phyloP scores from a whole-genome alignment of 2,797 vertebrate species.

The Eulemur coronatus region DNA sequence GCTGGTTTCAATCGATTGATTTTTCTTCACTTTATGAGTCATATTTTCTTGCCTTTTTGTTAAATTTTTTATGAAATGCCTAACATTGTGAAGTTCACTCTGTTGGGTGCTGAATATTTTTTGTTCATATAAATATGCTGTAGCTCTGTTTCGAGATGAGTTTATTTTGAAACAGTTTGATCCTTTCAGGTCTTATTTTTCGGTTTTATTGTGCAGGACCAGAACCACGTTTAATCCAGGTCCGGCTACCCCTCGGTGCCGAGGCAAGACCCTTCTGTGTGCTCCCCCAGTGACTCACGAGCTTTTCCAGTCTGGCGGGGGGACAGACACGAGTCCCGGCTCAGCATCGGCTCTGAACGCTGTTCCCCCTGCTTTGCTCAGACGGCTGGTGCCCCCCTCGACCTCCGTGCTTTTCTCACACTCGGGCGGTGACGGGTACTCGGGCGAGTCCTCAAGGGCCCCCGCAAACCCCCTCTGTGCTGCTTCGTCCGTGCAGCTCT shows the following conservation, averaged over 20 bases:
- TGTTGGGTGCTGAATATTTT: neutral
- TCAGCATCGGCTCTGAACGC: neutral
- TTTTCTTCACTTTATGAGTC: neutral
- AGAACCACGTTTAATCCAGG: fast-evolving
- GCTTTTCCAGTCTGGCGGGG: neutral
- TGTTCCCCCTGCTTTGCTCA: fast-evolving
- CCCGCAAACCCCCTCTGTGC: fast-evolving
- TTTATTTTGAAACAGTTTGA: neutral
- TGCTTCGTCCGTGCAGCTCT: neutral
- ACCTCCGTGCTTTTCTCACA: neutral
- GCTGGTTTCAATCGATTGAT: fast-evolving
- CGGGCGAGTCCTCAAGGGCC: fast-evolving
- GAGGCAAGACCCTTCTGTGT: neutral
- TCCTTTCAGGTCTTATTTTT: neutral
- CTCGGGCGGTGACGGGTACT: fast-evolving
- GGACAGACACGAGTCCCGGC: fast-evolving
- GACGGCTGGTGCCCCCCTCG: fast-evolving
- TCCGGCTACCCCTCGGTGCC: fast-evolving
- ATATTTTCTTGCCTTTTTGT: neutral
- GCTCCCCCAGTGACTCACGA: fast-evolving
- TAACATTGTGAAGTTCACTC: fast-evolving
- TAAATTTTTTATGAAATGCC: neutral
- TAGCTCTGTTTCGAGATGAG: neutral
- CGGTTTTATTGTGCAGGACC: fast-evolving
- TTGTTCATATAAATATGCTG: neutral